Percentiles rank a stretch among this genome's conserved stretches.
These are phyloP conservation scores for Pharmacophagus antenor DNA, from an alignment of 2,888 invertebrate species.

Conservation along the genomic window DNA sequence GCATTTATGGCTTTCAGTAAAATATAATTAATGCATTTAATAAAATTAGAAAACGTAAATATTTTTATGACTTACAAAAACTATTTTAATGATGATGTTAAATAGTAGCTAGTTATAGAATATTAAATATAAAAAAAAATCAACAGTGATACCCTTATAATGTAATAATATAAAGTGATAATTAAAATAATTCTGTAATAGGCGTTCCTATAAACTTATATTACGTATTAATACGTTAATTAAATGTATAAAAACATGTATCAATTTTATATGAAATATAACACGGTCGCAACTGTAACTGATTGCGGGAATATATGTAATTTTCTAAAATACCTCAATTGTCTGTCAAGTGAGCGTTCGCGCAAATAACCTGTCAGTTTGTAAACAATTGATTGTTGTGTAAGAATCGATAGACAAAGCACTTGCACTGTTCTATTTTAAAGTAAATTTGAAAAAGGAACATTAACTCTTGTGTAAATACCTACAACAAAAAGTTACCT, in stretches of 20 bases:
- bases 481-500: conserved; percentile 30
- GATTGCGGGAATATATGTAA: conserved; percentile 5
- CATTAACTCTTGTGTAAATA: conserved; percentile 22
- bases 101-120: no score
- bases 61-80: no score
- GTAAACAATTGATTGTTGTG: conserved; percentile 54
- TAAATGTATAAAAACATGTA: background rate
- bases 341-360: conserved; percentile 43
- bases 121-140: no score
- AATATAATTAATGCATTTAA: no score
- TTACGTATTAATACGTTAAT: background rate
- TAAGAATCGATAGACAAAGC: conserved; percentile 48
- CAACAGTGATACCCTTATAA: no score
- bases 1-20: no score
- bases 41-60: no score
- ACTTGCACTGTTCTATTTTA: conserved; percentile 44
- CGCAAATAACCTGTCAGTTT: conserved; percentile 47
- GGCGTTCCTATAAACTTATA: no score
- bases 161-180: no score
- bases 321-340: conserved; percentile 37
- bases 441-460: conserved; percentile 34
- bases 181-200: no score
- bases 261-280: background rate
- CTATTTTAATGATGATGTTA: no score
- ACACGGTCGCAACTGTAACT: background rate